These are phyloP conservation scores for Andrena hattorfiana DNA, from an alignment of 2,888 invertebrate species.

Conservation along the genomic window DNA sequence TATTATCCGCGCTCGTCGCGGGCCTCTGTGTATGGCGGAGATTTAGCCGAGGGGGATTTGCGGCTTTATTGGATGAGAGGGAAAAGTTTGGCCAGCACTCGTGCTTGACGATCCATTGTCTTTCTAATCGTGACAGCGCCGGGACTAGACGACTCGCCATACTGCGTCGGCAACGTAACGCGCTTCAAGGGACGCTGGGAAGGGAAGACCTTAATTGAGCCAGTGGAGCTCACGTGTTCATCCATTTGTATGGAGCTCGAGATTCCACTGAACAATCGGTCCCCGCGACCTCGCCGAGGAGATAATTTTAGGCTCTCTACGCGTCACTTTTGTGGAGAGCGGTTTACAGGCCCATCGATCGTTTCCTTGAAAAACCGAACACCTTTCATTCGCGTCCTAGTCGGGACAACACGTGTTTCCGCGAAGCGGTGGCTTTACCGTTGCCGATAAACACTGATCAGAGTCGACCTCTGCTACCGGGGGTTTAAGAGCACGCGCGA, in stretches of 20 bases:
- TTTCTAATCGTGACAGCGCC: constrained; percentile 32
- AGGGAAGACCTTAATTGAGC: not conserved
- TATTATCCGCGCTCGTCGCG: constrained; percentile 43
- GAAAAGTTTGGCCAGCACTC: constrained; percentile 43
- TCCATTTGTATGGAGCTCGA: no score
- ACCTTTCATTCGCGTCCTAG: constrained; percentile 14
- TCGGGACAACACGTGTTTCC: constrained; percentile 46
- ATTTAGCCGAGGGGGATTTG: constrained; percentile 41
- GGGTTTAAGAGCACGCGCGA: not conserved
- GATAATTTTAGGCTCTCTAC: not conserved
- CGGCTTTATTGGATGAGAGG: constrained; percentile 48
- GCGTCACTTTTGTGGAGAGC: constrained; percentile 15
- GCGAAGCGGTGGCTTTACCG: constrained; percentile 16
- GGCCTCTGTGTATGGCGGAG: constrained; percentile 31
- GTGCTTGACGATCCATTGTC: constrained; percentile 44
- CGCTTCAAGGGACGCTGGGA: not conserved
- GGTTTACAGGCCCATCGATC: constrained; percentile 47
- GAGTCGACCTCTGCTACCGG: not conserved
- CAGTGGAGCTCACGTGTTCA: no score
- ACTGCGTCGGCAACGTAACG: not conserved
- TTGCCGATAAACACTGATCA: constrained; percentile 22
- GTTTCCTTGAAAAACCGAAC: constrained; percentile 26
- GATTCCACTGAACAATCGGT: no score
- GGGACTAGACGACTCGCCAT: not conserved
- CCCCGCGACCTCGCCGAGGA: no score